Conservation (phyloP, 2,113 vertebrate species). For the Odontesthes bonariensis region DNA sequence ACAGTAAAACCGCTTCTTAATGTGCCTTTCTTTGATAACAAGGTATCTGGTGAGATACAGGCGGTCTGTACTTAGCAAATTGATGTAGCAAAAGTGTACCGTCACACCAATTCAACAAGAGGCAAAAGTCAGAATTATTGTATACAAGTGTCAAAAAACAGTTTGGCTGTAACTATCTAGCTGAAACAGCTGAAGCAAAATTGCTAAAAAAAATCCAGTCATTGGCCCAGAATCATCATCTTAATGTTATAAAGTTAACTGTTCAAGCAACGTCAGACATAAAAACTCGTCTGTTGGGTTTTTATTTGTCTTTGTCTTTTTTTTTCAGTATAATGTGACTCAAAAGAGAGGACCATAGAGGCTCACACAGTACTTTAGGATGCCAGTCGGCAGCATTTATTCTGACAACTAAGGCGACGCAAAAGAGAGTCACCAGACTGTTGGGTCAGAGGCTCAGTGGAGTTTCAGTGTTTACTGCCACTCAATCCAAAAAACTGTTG, state of each 20-base stretch:
- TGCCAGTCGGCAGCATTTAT: constrained; percentile 31
- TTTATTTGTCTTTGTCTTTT: constrained; percentile 2
- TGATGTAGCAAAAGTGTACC: constrained; percentile 28
- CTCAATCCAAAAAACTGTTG: constrained; percentile 34
- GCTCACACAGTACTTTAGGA: constrained; percentile 14
- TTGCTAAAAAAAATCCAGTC: background rate
- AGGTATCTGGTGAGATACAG: constrained; percentile 27
- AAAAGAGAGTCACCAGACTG: constrained; percentile 20
- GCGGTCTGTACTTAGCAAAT: constrained; percentile 34
- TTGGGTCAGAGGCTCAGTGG: constrained; percentile 28
- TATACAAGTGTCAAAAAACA: too few relatives aligned
- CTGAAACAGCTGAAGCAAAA: too few relatives aligned
- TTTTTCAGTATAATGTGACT: constrained; percentile 14
- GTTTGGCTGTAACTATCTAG: too few relatives aligned
- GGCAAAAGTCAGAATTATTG: constrained; percentile 7
- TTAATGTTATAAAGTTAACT: constrained; percentile 7
- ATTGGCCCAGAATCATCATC: background rate
- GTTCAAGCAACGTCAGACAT: background rate
- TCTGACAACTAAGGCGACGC: constrained; percentile 24
- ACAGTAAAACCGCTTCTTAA: constrained; percentile 30
- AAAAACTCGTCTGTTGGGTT: constrained; percentile 1
- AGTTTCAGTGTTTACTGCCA: constrained; percentile 14
- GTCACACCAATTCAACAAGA: constrained; percentile 17
- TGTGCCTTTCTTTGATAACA: constrained; percentile 70
- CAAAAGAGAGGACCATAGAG: constrained; percentile 17